Percentiles rank a stretch among this genome's conserved stretches.
phyloP scores from a whole-genome alignment of 2,888 invertebrate genomes.

The Harmothoe impar region DNA sequence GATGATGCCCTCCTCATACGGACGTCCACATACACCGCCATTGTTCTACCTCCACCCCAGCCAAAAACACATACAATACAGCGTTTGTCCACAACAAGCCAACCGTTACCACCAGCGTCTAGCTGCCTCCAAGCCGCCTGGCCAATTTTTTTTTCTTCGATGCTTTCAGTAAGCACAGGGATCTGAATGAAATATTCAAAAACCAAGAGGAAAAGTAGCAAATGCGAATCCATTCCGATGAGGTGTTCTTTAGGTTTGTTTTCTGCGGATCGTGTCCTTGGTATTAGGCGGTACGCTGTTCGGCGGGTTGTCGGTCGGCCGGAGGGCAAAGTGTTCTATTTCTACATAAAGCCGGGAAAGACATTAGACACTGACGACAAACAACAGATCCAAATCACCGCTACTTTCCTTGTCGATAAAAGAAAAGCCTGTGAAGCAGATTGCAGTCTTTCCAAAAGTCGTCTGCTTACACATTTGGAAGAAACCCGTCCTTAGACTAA shows the following conservation, averaged over 20 bases:
- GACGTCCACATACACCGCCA: not conserved
- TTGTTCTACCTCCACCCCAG: not conserved
- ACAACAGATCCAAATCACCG: not conserved
- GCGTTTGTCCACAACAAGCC: conserved; percentile 28
- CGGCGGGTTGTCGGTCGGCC: not conserved
- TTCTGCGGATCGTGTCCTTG: no score
- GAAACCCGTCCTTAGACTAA: not conserved
- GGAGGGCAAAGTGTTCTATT: conserved; percentile 21
- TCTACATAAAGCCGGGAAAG: not conserved
- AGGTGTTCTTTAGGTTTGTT: no score
- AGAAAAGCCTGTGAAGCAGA: not conserved
- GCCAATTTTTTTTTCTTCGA: not conserved
- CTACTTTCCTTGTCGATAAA: not conserved
- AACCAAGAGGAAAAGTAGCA: not conserved
- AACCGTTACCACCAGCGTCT: conserved; percentile 6
- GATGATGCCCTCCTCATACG: not conserved
- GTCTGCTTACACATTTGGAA: not conserved
- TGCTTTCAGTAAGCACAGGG: conserved; percentile 28
- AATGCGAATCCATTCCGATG: not conserved
- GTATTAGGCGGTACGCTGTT: no score
- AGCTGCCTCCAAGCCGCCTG: not conserved
- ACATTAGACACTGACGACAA: not conserved
- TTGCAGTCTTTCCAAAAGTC: not conserved
- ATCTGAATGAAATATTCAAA: conserved; percentile 29
- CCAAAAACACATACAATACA: not conserved